Conservation (phyloP, 2,797 vertebrate species). For the Falco peregrinus region DNA sequence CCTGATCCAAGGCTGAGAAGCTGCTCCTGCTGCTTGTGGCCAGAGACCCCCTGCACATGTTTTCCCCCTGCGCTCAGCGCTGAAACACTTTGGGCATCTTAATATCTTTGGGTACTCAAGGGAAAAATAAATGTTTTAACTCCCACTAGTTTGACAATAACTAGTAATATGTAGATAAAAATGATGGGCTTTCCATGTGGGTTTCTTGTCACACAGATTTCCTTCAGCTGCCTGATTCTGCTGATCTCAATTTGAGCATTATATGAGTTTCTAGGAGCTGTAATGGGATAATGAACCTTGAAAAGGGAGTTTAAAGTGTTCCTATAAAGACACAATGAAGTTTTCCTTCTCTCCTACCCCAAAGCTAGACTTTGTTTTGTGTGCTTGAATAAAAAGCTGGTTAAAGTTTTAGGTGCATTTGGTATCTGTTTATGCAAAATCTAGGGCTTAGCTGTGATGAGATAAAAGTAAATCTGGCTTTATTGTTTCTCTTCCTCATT, state of each 20-base stretch:
- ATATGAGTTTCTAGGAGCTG: background rate
- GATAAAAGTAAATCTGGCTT: constrained; percentile 29
- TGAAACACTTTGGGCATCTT: background rate
- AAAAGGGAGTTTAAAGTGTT: background rate
- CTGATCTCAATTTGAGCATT: background rate
- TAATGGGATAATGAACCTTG: background rate
- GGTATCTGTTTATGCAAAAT: background rate
- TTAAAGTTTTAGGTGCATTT: background rate
- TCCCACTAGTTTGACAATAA: background rate
- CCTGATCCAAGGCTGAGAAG: background rate
- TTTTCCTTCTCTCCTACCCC: background rate
- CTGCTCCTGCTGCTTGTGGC: background rate
- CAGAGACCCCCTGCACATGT: background rate
- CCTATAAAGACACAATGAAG: background rate
- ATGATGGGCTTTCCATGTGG: accelerated
- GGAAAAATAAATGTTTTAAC: background rate
- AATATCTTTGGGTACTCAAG: background rate
- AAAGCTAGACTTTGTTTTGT: background rate
- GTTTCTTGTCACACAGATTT: background rate
- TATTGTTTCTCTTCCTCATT: background rate
- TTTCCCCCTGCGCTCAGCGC: background rate
- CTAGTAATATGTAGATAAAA: background rate
- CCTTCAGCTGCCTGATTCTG: background rate
- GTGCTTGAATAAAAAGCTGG: background rate
- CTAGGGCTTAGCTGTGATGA: background rate